Base-by-base conservation (phyloP, 1,140 invertebrate genomes). In the Ylistrum balloti region DNA sequence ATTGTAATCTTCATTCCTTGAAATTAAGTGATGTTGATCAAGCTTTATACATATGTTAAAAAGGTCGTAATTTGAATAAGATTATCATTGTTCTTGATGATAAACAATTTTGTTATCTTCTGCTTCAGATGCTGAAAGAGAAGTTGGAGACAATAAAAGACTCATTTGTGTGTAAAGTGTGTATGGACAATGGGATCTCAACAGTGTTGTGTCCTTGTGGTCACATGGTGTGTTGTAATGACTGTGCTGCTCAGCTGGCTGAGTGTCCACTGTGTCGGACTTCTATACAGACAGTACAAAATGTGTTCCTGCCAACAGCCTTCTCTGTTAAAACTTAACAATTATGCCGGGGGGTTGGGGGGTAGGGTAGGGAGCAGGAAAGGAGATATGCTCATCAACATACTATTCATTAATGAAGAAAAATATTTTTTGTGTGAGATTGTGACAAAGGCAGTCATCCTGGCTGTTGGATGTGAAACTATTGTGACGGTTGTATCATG, bases 121-220 rank as follows among this genome's bases (percentile, higher is more conserved):
- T 90, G 89, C 92, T 91, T 41, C 93, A 95, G 94, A 74, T 90
- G 17, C 48, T 93, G 56, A 93, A 95, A 48, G 91, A 92, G 5
- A 91, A 91, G 48, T 88, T 95, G 35, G 91, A 93, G 9, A 90
- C 86, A 33, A 89, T 95, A 33, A 90, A 94, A 45, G 95, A 95
- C 38, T 93, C 93, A 0, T 91, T 95, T 33, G 96, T 98, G 41
- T 99, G 99, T 96, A 99, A 98, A 97, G 98, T 99, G 92, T 99
- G 98, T 95, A 98, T 99, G 97, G 98, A 99, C 96, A 97, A 97
- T 92, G 98, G 98, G 96, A 97, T 99, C 90, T 97, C 97, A 45
- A 97, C 98, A 88, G 98, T 98, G 86, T 98, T 99, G 96, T 96
- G 99, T 94, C 98, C 98, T 32, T 99, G 98, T 96, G 98, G 98